Evolutionary conservation across 2,797 vertebrate species (phyloP).

Genomic region (Pelodytes ibericus): DNA sequence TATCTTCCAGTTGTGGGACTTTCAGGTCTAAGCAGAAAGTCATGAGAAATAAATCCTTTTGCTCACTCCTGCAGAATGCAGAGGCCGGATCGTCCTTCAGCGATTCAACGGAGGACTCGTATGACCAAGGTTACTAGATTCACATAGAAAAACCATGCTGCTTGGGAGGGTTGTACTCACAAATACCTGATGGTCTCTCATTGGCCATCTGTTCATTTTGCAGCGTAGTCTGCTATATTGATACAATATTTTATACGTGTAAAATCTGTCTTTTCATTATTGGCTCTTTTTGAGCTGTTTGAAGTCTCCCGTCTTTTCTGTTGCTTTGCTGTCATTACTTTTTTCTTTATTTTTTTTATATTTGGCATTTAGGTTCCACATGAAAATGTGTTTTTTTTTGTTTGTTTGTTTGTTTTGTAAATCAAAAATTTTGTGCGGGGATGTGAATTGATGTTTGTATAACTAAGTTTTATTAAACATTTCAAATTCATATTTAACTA

Average conservation of each 20-base stretch:
- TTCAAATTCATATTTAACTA: conserved; percentile 90
- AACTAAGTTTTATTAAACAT: conserved; percentile 97
- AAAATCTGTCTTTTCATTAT: conserved; percentile 72
- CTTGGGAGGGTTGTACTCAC: conserved; percentile 47
- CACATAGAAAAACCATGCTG: conserved; percentile 55
- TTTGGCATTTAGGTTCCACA: conserved; percentile 73
- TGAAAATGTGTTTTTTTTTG: conserved; percentile 62
- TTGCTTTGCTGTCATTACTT: conserved; percentile 66
- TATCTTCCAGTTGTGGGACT: conserved; percentile 65
- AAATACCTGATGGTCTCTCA: conserved; percentile 63
- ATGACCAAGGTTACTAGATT: conserved; percentile 98
- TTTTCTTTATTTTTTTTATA: conserved; percentile 73
- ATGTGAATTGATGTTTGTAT: conserved; percentile 87
- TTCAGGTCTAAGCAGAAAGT: conserved; percentile 76
- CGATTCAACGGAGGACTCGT: conserved; percentile 94
- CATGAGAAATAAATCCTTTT: conserved; percentile 91
- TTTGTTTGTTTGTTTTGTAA: conserved; percentile 68
- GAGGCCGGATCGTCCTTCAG: conserved; percentile 83
- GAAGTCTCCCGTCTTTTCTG: conserved; percentile 63
- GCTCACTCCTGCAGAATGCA: conserved; percentile 89
- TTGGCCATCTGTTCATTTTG: conserved; percentile 72
- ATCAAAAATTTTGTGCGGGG: conserved; percentile 84
- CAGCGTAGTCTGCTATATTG: conserved; percentile 74
- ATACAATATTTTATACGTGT: conserved; percentile 60
- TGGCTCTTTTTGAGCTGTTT: conserved; percentile 74